Evolutionary conservation across 2,888 invertebrate species (phyloP).

Genomic region (Euspilapteryx auroguttella): DNA sequence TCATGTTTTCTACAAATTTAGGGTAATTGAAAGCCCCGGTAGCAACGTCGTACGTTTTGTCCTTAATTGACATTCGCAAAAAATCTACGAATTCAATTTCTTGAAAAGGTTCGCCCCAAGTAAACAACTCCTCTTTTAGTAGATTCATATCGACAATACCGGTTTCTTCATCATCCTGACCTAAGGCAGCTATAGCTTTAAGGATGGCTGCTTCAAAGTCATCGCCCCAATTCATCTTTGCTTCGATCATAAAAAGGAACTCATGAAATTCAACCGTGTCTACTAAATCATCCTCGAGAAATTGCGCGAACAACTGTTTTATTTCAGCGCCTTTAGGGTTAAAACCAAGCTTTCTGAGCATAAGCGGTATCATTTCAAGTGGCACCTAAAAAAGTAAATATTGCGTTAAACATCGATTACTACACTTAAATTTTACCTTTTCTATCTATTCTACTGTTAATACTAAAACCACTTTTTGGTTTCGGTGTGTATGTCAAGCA

Average conservation of each 20-base stretch:
- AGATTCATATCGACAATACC: slow-evolving; percentile 27
- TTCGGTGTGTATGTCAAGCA: no score
- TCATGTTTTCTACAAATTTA: slow-evolving; percentile 47
- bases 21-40: slow-evolving; percentile 25
- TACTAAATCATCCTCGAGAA: slow-evolving; percentile 41
- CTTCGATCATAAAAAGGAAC: slow-evolving; percentile 44
- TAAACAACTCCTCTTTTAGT: slow-evolving; percentile 27
- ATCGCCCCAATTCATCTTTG: slow-evolving; percentile 40
- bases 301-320: slow-evolving; percentile 19
- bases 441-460: no score
- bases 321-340: slow-evolving; percentile 41
- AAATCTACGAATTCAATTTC: slow-evolving; percentile 40
- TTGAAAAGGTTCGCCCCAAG: slow-evolving; percentile 37
- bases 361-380: slow-evolving; percentile 23
- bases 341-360: slow-evolving; percentile 41
- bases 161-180: slow-evolving; percentile 34
- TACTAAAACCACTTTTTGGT: no score
- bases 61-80: slow-evolving; percentile 27
- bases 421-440: not conserved
- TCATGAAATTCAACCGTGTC: slow-evolving; percentile 43
- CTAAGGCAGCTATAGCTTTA: slow-evolving; percentile 32
- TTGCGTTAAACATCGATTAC: slow-evolving; percentile 1
- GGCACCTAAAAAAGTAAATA: slow-evolving; percentile 26
- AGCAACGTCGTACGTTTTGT: slow-evolving; percentile 29
- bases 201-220: slow-evolving; percentile 33